phyloP scores from a whole-genome alignment of 1,140 invertebrate genomes.

The Saccostrea glomerata region DNA sequence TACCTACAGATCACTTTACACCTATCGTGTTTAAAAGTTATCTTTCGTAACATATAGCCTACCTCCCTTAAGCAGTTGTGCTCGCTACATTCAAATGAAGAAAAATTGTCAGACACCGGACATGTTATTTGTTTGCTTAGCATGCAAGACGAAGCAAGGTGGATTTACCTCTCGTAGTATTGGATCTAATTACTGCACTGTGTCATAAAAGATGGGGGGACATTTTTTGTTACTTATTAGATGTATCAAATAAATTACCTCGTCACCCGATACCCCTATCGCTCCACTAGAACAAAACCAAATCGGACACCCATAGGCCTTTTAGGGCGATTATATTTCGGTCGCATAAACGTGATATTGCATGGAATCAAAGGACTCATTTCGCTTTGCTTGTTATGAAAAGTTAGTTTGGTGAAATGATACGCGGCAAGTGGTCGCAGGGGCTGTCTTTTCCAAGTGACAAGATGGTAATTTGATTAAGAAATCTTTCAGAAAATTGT shows the following conservation, averaged over 20 bases:
- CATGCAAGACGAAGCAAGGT: background rate
- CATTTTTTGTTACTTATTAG: conserved; percentile 17
- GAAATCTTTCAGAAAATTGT: conserved; percentile 31
- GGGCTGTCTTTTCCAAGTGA: conserved; percentile 25
- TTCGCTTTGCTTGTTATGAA: conserved; percentile 28
- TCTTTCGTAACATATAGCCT: background rate
- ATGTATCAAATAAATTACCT: conserved; percentile 28
- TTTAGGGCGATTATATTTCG: conserved; percentile 6
- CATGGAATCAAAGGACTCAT: conserved; percentile 17
- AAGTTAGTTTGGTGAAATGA: conserved; percentile 26
- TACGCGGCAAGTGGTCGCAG: conserved; percentile 17
- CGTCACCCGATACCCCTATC: background rate
- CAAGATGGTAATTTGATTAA: conserved; percentile 33
- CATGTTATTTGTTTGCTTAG: background rate
- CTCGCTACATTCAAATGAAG: background rate
- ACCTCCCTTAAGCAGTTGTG: background rate
- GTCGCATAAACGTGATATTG: background rate
- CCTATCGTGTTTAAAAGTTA: background rate
- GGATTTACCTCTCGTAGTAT: background rate
- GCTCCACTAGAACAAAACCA: conserved; percentile 14
- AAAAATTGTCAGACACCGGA: background rate
- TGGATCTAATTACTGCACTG: background rate
- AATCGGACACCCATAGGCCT: conserved; percentile 25
- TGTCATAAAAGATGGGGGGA: conserved; percentile 8
- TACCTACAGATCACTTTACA: background rate